Conservation (phyloP, 2,113 vertebrate species). For the Apodemus sylvaticus region DNA sequence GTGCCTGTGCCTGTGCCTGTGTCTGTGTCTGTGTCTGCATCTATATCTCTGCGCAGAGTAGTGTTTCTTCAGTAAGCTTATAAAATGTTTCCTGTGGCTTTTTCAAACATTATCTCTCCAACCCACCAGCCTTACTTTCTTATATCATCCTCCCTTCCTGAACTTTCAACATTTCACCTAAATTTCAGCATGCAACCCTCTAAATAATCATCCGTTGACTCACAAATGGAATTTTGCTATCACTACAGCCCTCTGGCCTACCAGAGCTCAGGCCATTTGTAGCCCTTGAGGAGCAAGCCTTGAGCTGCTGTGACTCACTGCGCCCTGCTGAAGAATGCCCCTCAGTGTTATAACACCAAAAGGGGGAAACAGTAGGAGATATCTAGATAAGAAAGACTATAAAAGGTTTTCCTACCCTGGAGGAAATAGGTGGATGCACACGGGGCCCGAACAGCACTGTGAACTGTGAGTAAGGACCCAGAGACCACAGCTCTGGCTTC, state of each 20-base stretch:
- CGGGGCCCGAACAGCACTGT: rapidly evolving
- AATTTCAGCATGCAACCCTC: neutral
- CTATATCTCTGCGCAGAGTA: neutral
- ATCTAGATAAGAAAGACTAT: neutral
- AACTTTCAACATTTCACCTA: neutral
- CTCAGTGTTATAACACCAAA: neutral
- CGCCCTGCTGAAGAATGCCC: neutral
- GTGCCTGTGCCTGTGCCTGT: neutral
- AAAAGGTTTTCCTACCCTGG: neutral
- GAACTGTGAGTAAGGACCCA: too few species aligned
- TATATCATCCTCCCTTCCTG: neutral
- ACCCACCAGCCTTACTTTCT: neutral
- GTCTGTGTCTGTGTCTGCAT: neutral
- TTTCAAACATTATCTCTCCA: neutral
- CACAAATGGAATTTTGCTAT: neutral
- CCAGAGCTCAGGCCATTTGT: neutral
- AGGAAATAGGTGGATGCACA: neutral
- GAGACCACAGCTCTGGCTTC: neutral
- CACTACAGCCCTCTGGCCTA: neutral
- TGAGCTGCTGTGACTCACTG: rapidly evolving
- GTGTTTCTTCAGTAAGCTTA: neutral
- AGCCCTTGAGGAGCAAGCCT: too few species aligned
- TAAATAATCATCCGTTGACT: neutral
- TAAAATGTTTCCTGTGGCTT: neutral
- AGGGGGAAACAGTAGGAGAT: rapidly evolving